Base-by-base conservation (phyloP, 1,140 invertebrate species). In the Platyscapa corneri region DNA sequence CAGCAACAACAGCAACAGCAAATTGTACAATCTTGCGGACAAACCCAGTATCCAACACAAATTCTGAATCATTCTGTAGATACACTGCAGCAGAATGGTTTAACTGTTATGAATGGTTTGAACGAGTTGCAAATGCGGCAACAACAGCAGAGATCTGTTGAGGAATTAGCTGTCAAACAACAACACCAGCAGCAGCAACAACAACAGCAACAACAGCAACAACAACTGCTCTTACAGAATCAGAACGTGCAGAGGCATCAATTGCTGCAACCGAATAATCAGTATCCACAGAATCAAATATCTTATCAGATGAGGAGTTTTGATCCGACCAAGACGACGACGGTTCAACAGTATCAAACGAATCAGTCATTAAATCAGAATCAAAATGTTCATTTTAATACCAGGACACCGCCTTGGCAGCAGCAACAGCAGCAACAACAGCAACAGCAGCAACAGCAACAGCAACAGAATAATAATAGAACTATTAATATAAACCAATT, bases 401-500 rank as follows among this genome's bases (percentile, higher is more conserved):
- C 87, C 14, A 94, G 94, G 90, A 94, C 94, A 37, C 94, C 95
- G n/a, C 95, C 95, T 6, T 96, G 95, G 95, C 94, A 95, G 56
- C 88, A 94, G 94, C 88, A 91, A 90, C 83, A 89, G 92, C 42
- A 46, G 42, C 65, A 90, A 83, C 83, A 91, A 93, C 88, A 91
- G 90, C 83, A 89, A 92, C 86, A 87, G 53, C 88, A 87, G 34
- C 91, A 91, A 87, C 91, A 93, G n/a, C 86, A 87, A 65, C 88
- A 87, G 34, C 91, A 91, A 87, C 91, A 93, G n/a, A 87, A 87
- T 88, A 16, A 75, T 76, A 65, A 75, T 87, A 20, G 86, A 37
- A 74, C 65, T 8, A 81, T 85, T 8, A 81, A 79, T 65, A 27
- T 85, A 78, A 86, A 84, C 75, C 89, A 81, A 23, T 86, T 92